These are phyloP conservation scores for Oscheius sp. DNA, from an alignment of 2,888 invertebrate genomes.

Conservation along the genomic window DNA sequence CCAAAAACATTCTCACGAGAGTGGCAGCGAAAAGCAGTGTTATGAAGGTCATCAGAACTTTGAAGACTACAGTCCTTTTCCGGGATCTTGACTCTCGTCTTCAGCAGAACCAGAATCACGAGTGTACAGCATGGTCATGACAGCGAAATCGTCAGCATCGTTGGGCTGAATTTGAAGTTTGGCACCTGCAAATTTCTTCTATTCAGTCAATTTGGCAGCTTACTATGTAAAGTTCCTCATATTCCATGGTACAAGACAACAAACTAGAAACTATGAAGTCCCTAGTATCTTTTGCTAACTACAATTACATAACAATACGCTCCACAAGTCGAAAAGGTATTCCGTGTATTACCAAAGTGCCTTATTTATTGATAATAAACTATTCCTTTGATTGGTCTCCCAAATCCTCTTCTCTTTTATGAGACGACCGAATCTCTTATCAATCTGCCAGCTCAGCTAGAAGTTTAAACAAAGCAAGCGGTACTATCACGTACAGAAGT, in stretches of 20 bases:
- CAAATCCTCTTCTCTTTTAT: no score
- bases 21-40: conserved; percentile 21
- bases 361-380: no score
- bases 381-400: no score
- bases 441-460: no score
- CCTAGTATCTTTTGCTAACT: no score
- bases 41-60: conserved; percentile 11
- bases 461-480: no score
- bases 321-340: no score
- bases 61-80: conserved; percentile 22
- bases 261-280: no score
- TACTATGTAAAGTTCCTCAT: conserved; percentile 8
- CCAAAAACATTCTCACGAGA: background rate
- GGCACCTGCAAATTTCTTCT: background rate
- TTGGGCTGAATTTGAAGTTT: conserved; percentile 41
- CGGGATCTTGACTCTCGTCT: conserved; percentile 8
- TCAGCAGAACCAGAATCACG: conserved; percentile 37
- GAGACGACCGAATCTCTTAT: no score
- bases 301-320: conserved; percentile 51
- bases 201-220: background rate
- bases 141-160: conserved; percentile 38
- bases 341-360: no score
- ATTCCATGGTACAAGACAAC: conserved; percentile 12
- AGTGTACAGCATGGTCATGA: conserved; percentile 39
- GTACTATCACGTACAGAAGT: no score